Percentiles rank a stretch among this genome's conserved stretches.
Evolutionary conservation across 2,797 vertebrate genomes (phyloP).

Genomic region (Periophthalmus magnuspinnatus): DNA sequence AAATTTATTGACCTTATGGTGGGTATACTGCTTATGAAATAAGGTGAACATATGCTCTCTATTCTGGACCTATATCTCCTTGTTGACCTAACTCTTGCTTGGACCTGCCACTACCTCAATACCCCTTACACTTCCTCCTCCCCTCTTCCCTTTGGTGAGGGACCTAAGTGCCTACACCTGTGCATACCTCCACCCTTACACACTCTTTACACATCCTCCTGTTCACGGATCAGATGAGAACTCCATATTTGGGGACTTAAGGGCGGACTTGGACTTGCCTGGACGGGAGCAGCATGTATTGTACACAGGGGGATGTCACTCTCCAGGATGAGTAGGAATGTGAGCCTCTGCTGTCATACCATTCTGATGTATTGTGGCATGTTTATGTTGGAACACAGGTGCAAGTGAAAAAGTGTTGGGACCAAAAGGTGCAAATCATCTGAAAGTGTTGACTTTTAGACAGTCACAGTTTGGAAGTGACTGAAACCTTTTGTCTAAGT

Average conservation of each 20-base stretch:
- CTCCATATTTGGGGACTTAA: constrained; percentile 46
- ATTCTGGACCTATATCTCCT: constrained; percentile 30
- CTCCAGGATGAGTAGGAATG: constrained; percentile 57
- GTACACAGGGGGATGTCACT: constrained; percentile 63
- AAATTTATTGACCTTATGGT: too few relatives aligned
- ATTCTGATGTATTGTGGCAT: constrained; percentile 12
- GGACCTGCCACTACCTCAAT: constrained; percentile 41
- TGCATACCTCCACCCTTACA: constrained; percentile 60
- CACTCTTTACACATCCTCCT: constrained; percentile 31
- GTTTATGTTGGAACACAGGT: constrained; percentile 52
- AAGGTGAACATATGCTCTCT: background rate
- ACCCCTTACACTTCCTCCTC: constrained; percentile 2
- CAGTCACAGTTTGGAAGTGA: background rate
- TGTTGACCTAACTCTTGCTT: constrained; percentile 46
- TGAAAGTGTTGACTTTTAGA: constrained; percentile 11
- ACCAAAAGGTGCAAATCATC: constrained; percentile 27
- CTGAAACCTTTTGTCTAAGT: background rate
- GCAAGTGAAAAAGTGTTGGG: constrained; percentile 26
- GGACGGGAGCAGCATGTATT: constrained; percentile 52
- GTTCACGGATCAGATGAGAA: constrained; percentile 54
- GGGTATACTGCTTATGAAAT: too few relatives aligned
- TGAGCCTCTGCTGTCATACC: constrained; percentile 48
- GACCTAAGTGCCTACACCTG: constrained; percentile 68
- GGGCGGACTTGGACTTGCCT: constrained; percentile 67
- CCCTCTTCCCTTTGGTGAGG: constrained; percentile 58